Evolutionary conservation across 2,797 vertebrate genomes (phyloP), one percentile per base, ranked within the genome.

Genomic region (Neopelma chrysocephalum): DNA sequence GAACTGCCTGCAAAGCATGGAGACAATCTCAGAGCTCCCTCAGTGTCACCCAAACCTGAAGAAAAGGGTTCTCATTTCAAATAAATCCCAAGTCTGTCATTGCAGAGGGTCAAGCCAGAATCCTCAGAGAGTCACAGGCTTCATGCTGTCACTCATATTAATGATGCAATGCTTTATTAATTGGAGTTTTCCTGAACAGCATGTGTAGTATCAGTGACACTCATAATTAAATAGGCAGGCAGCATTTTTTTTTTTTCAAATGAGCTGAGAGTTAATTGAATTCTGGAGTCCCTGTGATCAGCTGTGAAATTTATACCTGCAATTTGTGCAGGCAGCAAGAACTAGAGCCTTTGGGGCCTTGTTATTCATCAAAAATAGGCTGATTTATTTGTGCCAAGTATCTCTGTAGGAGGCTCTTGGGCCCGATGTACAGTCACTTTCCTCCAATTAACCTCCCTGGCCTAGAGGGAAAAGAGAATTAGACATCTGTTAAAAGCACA

Each of bases 241-340:
- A 90, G 84, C 83, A 29, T 92, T 97, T 94, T 95, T 92, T 95
- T 93, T 90, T 93, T 64, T 53, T 31, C 51, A 91, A 95, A 96
- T 89, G 91, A 94, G 92, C 93, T 93, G 91, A 94, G 95, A 97
- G 95, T 96, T 97, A 96, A 97, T 97, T 97, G 95, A 97, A 96
- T 96, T 96, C 95, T 94, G 84, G 87, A 95, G 91, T 96, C 91
- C 91, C 94, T 96, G 95, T 94, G 95, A 97, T 97, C 94, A 96
- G 95, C 95, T 96, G 92, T 91, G 90, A 97, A 97, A 97, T 97
- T 96, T 96, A 96, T 96, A 96, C 96, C 94, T 97, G 96, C 93
- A 96, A 96, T 97, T 96, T 97, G 96, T 96, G 94, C 95, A 90
- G 91, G 82, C 93, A 95, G 92, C 91, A 94, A 96, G 94, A 95